These are phyloP conservation scores for Ceratitis capitata DNA, from an alignment of 1,140 invertebrate genomes.

Conservation along the genomic window DNA sequence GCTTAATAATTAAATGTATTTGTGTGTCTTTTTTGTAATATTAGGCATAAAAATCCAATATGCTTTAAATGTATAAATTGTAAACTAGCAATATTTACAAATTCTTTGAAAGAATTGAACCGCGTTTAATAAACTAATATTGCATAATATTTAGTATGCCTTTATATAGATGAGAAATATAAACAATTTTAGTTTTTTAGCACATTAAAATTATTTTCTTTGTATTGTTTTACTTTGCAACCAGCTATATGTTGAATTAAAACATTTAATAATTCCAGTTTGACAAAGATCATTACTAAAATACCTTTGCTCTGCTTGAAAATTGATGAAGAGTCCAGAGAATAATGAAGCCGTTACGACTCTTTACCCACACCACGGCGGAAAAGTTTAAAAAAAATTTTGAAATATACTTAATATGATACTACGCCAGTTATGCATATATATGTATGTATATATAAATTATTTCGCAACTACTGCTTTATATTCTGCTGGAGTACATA, in stretches of 20 bases:
- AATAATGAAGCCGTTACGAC: too few species aligned
- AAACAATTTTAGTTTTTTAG: neutral
- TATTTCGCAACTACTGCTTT: neutral
- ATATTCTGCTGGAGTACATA: neutral
- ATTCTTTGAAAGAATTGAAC: neutral
- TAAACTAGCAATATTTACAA: constrained; percentile 31
- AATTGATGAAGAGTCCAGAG: neutral
- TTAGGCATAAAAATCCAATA: neutral
- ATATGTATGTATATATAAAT: neutral
- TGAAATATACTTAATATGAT: neutral
- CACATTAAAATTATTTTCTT: neutral
- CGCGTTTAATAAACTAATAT: constrained; percentile 14
- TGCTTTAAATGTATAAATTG: neutral
- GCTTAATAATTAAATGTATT: neutral
- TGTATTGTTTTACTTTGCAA: neutral
- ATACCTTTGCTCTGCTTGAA: neutral
- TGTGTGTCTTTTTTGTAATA: neutral
- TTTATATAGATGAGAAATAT: neutral
- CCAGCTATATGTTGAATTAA: neutral
- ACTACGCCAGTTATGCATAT: neutral
- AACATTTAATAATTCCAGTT: neutral
- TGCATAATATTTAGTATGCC: constrained; percentile 12
- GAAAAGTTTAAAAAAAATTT: neutral
- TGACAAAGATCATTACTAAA: neutral
- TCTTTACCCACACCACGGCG: neutral